Percentiles rank a stretch among this genome's conserved stretches.
These are phyloP conservation scores for Nothobranchius kuhntae DNA, from an alignment of 2,113 vertebrate species.

Conservation along the genomic window DNA sequence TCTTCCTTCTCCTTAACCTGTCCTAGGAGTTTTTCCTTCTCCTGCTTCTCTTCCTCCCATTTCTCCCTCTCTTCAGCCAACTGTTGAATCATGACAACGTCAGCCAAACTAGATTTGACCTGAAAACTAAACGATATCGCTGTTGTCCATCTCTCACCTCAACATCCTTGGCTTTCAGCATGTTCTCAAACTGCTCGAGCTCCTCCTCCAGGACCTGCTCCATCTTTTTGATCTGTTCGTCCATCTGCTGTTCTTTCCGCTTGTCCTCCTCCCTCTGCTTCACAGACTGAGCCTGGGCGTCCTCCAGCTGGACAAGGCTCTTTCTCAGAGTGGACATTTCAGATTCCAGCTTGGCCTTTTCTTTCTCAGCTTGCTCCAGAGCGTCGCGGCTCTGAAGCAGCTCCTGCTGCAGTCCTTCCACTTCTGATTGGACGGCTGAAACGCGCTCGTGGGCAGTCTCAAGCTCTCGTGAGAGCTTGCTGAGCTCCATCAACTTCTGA, in stretches of 20 bases:
- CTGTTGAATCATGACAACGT: slow-evolving; percentile 16
- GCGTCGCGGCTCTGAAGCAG: slow-evolving; percentile 58
- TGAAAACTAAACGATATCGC: neutral
- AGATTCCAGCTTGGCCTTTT: slow-evolving; percentile 74
- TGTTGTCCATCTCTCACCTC: slow-evolving; percentile 56
- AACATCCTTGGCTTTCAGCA: slow-evolving; percentile 74
- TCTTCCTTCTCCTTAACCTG: slow-evolving; percentile 59
- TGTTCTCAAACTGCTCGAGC: slow-evolving; percentile 76
- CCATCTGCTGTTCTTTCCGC: slow-evolving; percentile 72
- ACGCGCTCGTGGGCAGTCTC: slow-evolving; percentile 32
- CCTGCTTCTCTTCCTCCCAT: slow-evolving; percentile 72
- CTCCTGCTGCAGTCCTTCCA: slow-evolving; percentile 56
- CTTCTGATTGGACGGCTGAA: slow-evolving; percentile 41
- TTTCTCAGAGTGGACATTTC: slow-evolving; percentile 65
- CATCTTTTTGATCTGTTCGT: slow-evolving; percentile 70
- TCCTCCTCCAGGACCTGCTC: slow-evolving; percentile 75
- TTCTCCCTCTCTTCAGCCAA: slow-evolving; percentile 72
- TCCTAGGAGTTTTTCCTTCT: slow-evolving; percentile 69
- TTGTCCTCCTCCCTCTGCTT: slow-evolving; percentile 68
- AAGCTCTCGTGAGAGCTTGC: slow-evolving; percentile 37
- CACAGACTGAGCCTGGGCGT: slow-evolving; percentile 60
- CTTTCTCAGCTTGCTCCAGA: slow-evolving; percentile 62
- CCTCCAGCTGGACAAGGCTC: slow-evolving; percentile 65
- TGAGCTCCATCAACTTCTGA: slow-evolving; percentile 58
- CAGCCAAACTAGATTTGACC: neutral